Evolutionary conservation across 2,888 invertebrate species (phyloP).

Genomic region (Trachelus iudaicus): DNA sequence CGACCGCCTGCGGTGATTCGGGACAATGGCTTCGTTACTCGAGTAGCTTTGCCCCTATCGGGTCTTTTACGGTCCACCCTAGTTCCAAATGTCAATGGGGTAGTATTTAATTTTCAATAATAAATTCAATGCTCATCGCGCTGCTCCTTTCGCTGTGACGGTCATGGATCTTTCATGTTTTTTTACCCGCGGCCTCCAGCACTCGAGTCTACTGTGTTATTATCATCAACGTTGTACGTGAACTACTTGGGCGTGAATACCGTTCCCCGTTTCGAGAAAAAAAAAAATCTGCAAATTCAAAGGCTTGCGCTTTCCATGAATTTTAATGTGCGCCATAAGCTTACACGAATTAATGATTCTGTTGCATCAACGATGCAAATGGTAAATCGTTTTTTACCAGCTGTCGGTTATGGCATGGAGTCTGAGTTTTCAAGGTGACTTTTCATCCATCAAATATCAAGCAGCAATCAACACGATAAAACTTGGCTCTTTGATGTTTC

Average conservation of each 20-base stretch:
- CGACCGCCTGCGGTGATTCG: conserved; percentile 47
- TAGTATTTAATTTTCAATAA: neutral
- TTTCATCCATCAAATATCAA: conserved; percentile 15
- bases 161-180: neutral
- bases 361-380: neutral
- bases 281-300: neutral
- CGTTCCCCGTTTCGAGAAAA: neutral
- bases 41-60: neutral
- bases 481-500: conserved; percentile 17
- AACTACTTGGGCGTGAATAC: neutral
- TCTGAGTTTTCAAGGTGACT: neutral
- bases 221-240: neutral
- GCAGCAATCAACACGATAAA: conserved; percentile 5
- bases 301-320: neutral
- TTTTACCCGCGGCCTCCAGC: neutral
- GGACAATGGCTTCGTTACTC: conserved; percentile 48
- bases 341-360: neutral
- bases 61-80: neutral
- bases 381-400: neutral
- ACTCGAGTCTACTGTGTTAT: neutral
- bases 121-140: neutral
- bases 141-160: neutral
- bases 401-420: neutral
- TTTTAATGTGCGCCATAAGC: neutral
- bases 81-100: neutral